Percentiles rank a stretch among this genome's conserved stretches.
These are phyloP conservation scores for Hydropotes inermis DNA, from an alignment of 2,113 vertebrate species.

Conservation along the genomic window DNA sequence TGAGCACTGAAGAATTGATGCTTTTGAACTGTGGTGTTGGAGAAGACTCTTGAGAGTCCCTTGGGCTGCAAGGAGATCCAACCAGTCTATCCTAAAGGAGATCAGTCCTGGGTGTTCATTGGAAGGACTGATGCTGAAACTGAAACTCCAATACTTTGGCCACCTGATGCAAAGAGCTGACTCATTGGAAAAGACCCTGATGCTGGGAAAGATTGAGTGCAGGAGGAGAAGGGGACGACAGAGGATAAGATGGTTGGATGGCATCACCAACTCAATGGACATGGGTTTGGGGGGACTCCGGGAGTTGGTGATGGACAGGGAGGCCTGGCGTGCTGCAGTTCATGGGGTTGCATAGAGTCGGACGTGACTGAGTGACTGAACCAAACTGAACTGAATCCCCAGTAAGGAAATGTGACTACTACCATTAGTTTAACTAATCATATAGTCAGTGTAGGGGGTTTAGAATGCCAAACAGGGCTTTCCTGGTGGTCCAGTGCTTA, in stretches of 20 bases:
- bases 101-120: background rate
- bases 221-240: background rate
- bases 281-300: background rate
- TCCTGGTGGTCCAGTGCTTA: background rate
- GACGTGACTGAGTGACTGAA: background rate
- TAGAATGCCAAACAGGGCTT: background rate
- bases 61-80: background rate
- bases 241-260: background rate
- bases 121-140: background rate
- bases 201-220: background rate
- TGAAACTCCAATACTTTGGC: background rate
- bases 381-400: background rate
- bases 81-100: background rate
- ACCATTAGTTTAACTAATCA: background rate
- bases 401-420: background rate
- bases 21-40: background rate
- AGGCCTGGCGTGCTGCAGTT: background rate
- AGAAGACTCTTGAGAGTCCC: background rate
- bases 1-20: background rate
- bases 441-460: background rate
- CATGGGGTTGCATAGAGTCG: accelerated
- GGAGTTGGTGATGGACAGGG: background rate
- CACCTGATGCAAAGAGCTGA: background rate
- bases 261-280: background rate
- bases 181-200: background rate